A percentile compares a stretch with the other conserved stretches of the same genome.
These are phyloP conservation scores for Diorhabda sublineata DNA, from an alignment of 1,140 invertebrate genomes.

Conservation along the genomic window DNA sequence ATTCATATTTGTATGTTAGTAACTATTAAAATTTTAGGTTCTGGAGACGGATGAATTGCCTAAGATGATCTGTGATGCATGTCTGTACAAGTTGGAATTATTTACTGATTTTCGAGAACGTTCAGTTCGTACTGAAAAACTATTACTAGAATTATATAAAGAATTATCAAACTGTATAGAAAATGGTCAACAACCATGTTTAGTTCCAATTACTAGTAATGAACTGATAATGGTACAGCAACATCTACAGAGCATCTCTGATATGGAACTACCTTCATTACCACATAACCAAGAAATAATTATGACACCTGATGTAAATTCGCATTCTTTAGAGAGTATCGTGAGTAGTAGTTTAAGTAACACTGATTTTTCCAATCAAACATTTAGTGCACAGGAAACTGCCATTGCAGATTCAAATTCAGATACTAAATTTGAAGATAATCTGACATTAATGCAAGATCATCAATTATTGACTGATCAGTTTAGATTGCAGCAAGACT, in stretches of 20 bases:
- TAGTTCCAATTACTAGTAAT: constrained; percentile 31
- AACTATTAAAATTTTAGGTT: constrained; percentile 46
- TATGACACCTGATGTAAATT: constrained; percentile 34
- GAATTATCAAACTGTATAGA: constrained; percentile 42
- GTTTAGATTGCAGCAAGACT: constrained; percentile 30
- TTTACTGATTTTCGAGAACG: constrained; percentile 58
- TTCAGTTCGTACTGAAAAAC: constrained; percentile 53
- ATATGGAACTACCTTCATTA: constrained; percentile 38
- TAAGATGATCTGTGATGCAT: constrained; percentile 58
- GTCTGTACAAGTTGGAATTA: constrained; percentile 57
- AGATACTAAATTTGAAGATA: constrained; percentile 24
- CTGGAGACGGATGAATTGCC: constrained; percentile 56
- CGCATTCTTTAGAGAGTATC: constrained; percentile 38
- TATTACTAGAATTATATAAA: constrained; percentile 54
- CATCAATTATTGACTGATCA: constrained; percentile 34
- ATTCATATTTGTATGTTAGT: constrained; percentile 13
- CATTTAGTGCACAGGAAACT: constrained; percentile 31
- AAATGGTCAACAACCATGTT: constrained; percentile 40
- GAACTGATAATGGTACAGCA: constrained; percentile 39
- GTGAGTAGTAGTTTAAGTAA: constrained; percentile 37
- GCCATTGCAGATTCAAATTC: constrained; percentile 25
- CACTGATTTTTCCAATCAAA: constrained; percentile 41
- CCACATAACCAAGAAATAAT: constrained; percentile 31
- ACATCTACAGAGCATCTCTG: constrained; percentile 34
- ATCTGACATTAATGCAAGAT: constrained; percentile 29